Evolutionary conservation across 2,888 invertebrate genomes (phyloP).

Genomic region (Mimachlamys varia): DNA sequence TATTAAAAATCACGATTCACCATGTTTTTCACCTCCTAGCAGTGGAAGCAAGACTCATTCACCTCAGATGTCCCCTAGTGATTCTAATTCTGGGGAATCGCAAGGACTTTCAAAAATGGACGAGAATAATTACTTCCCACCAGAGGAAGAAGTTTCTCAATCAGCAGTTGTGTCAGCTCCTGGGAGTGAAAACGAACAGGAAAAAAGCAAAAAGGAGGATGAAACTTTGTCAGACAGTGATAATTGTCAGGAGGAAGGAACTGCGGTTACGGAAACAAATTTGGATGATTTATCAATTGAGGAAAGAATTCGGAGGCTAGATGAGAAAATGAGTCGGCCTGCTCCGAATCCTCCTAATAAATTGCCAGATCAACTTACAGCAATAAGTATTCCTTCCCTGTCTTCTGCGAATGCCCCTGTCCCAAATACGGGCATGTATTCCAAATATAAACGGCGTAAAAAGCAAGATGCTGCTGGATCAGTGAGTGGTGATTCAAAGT

Average conservation of each 20-base stretch:
- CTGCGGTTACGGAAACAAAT: conserved; percentile 47
- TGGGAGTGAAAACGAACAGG: conserved; percentile 52
- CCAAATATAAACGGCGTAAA: conserved; percentile 79
- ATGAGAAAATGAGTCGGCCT: conserved; percentile 89
- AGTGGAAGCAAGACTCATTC: conserved; percentile 71
- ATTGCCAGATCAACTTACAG: conserved; percentile 45
- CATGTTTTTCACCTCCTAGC: conserved; percentile 70
- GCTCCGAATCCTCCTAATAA: conserved; percentile 59
- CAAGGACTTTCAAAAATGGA: conserved; percentile 47
- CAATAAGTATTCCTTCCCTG: conserved; percentile 55
- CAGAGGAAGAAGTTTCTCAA: conserved; percentile 38
- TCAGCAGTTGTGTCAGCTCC: conserved; percentile 52
- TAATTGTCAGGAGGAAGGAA: conserved; percentile 55
- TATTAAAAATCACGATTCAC: conserved; percentile 57
- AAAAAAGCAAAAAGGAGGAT: conserved; percentile 57
- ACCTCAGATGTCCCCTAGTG: conserved; percentile 70
- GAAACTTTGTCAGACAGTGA: conserved; percentile 68
- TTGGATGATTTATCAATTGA: conserved; percentile 86
- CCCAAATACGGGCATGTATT: conserved; percentile 65
- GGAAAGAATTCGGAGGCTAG: conserved; percentile 94
- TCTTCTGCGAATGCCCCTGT: conserved; percentile 56
- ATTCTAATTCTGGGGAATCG: conserved; percentile 59
- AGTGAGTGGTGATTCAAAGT: conserved; percentile 79
- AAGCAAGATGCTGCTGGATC: conserved; percentile 68
- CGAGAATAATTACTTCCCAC: conserved; percentile 39